Evolutionary conservation across 2,888 invertebrate species (phyloP).

Genomic region (Galerucella calmariensis): DNA sequence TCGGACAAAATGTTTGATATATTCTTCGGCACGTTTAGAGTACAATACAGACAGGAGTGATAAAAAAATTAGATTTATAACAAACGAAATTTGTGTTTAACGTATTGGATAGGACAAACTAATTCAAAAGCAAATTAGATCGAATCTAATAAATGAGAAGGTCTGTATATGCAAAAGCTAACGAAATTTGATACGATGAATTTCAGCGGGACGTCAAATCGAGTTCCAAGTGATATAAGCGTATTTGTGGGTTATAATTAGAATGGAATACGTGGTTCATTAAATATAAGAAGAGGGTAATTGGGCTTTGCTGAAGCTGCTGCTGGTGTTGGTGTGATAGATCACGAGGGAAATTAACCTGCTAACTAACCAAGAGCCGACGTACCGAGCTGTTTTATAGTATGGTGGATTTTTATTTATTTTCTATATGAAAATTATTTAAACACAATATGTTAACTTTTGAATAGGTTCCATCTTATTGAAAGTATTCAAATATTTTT

Average conservation of each 20-base stretch:
- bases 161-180: slow-evolving; percentile 42
- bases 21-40: slow-evolving; percentile 59
- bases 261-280: slow-evolving; percentile 56
- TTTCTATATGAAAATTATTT: slow-evolving; percentile 16
- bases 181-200: slow-evolving; percentile 47
- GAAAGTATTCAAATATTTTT: no score
- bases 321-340: slow-evolving; percentile 54
- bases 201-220: slow-evolving; percentile 48
- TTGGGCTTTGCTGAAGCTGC: slow-evolving; percentile 52
- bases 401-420: slow-evolving; percentile 5
- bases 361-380: slow-evolving; percentile 62
- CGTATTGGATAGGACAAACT: background rate
- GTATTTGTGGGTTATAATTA: slow-evolving; percentile 52
- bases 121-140: slow-evolving; percentile 8
- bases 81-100: background rate
- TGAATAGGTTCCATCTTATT: no score
- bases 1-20: slow-evolving; percentile 61
- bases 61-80: background rate
- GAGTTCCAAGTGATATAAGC: slow-evolving; percentile 43
- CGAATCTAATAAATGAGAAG: slow-evolving; percentile 15
- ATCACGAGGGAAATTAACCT: slow-evolving; percentile 66
- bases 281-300: slow-evolving; percentile 47
- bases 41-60: slow-evolving; percentile 51
- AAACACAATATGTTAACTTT: background rate
- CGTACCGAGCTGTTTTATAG: slow-evolving; percentile 41